Conservation (phyloP, 2,797 vertebrate species). For the Yasuhikotakia modesta region DNA sequence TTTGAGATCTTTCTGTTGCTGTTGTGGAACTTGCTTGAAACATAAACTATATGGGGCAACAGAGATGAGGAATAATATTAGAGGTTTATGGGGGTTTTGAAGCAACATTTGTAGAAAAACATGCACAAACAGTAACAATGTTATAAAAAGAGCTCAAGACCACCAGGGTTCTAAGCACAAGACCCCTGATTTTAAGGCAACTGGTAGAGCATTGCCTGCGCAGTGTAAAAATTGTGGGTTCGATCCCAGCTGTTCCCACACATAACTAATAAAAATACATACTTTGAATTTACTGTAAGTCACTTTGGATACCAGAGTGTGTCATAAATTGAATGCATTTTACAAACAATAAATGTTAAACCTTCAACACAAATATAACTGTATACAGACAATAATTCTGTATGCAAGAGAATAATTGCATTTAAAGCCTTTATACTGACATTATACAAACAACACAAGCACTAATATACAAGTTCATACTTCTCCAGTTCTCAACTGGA, state of each 20-base stretch:
- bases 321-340: background rate
- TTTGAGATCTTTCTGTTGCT: constrained; percentile 15
- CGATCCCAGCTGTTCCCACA: too few species aligned
- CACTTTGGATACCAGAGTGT: too few species aligned
- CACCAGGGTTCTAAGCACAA: too few species aligned
- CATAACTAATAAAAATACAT: too few species aligned
- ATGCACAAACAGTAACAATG: background rate
- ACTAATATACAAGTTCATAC: background rate
- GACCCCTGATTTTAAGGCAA: too few species aligned
- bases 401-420: background rate
- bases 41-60: constrained; percentile 18
- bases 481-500: constrained; percentile 44
- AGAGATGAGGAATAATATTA: constrained; percentile 13
- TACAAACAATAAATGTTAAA: constrained; percentile 8
- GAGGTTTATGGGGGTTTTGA: too few species aligned
- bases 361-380: background rate
- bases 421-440: background rate
- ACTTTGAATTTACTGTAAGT: too few species aligned
- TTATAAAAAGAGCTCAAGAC: too few species aligned
- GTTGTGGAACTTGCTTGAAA: constrained; percentile 13
- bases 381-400: background rate
- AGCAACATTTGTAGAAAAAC: background rate
- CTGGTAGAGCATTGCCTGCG: too few species aligned
- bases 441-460: background rate
- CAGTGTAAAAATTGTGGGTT: too few species aligned